Percentiles rank a stretch among this genome's conserved stretches.
phyloP scores from a whole-genome alignment of 2,888 invertebrate genomes.

The Macrosiphum euphorbiae region DNA sequence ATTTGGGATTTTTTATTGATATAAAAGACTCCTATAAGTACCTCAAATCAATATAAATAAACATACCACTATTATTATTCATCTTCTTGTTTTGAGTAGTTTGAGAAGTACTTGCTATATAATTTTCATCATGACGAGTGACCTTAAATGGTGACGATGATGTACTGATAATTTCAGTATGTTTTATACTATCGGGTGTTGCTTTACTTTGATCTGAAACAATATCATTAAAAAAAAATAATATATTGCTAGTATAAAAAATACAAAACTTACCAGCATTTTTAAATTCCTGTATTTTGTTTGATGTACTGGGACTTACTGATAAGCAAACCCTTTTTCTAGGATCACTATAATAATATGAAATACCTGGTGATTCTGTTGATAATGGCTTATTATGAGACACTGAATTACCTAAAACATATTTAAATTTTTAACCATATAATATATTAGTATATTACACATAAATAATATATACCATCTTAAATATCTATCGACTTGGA shows the following conservation, averaged over 20 bases:
- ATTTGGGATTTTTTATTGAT: background rate
- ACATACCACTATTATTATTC: background rate
- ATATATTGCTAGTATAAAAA: background rate
- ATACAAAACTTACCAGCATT: slow-evolving; percentile 15
- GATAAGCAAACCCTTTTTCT: too few species aligned
- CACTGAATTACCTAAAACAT: too few species aligned
- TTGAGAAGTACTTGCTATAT: background rate
- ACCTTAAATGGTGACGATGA: background rate
- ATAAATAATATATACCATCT: too few species aligned
- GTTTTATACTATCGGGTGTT: background rate
- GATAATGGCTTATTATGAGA: too few species aligned
- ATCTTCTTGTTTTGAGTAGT: background rate
- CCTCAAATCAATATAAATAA: background rate
- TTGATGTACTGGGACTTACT: background rate
- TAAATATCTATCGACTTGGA: too few species aligned
- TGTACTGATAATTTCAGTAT: background rate
- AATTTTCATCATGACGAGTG: background rate
- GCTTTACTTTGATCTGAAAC: background rate
- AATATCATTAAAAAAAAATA: background rate
- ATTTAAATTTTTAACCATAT: too few species aligned
- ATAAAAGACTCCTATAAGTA: background rate
- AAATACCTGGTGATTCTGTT: too few species aligned
- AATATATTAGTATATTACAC: too few species aligned
- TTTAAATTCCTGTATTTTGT: slow-evolving; percentile 1
- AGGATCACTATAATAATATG: too few species aligned